phyloP scores from a whole-genome alignment of 2,113 vertebrate species.

The Lophochroa leadbeateri region DNA sequence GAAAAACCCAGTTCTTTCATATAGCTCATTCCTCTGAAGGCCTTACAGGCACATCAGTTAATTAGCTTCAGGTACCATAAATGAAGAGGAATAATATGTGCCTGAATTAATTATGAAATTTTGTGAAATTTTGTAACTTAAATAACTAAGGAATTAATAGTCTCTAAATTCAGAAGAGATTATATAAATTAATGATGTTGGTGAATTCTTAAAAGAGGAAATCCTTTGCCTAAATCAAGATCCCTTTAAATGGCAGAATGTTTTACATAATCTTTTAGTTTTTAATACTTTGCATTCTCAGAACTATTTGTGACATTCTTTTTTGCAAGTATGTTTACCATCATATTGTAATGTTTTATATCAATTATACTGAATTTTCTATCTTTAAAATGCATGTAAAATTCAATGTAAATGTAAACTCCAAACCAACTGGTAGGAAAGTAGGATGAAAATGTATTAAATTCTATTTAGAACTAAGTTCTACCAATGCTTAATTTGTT shows the following conservation, averaged over 20 bases:
- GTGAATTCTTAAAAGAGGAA: background rate
- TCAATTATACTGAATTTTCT: background rate
- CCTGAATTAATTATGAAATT: background rate
- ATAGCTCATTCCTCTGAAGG: background rate
- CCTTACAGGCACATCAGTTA: background rate
- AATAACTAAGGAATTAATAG: background rate
- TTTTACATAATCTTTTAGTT: background rate
- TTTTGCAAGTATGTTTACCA: background rate
- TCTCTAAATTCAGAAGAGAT: background rate
- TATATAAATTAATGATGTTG: background rate
- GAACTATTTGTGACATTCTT: background rate
- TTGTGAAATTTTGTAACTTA: background rate
- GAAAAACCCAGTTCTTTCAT: accelerated
- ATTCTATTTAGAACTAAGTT: background rate
- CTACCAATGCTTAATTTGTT: background rate
- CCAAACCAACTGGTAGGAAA: background rate
- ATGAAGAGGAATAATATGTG: background rate
- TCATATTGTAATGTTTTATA: background rate
- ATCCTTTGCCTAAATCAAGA: background rate
- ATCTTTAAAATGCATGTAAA: background rate
- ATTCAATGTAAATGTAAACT: background rate
- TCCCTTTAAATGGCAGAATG: background rate
- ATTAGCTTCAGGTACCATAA: background rate
- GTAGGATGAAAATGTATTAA: background rate
- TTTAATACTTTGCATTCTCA: background rate